A percentile compares a stretch with the other conserved stretches of the same genome.
These are phyloP conservation scores for Jacana jacana DNA, from an alignment of 2,113 vertebrate genomes.

Conservation along the genomic window DNA sequence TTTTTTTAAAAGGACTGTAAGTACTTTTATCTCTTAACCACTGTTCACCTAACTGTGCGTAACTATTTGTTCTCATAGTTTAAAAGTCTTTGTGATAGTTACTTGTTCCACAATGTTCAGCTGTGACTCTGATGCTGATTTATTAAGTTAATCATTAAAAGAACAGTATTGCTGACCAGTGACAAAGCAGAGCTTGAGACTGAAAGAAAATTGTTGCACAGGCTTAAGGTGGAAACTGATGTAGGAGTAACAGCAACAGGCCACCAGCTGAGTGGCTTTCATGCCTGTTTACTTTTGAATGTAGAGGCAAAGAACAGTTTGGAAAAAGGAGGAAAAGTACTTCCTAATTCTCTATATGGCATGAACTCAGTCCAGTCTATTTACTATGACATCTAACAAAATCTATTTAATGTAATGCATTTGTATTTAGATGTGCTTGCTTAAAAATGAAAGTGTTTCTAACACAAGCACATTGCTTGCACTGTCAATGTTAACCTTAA, in stretches of 20 bases:
- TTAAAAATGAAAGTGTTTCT: slow-evolving; percentile 38
- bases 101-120: not conserved
- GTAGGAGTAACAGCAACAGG: not conserved
- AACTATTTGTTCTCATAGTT: not conserved
- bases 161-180: not conserved
- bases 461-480: slow-evolving; percentile 36
- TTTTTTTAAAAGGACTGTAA: not conserved
- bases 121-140: not conserved
- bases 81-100: not conserved
- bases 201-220: not conserved
- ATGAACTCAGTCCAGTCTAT: not conserved
- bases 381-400: not conserved
- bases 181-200: not conserved
- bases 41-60: not conserved
- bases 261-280: not conserved
- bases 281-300: not conserved
- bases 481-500: not conserved
- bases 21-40: not conserved
- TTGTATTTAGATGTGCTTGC: slow-evolving; percentile 16
- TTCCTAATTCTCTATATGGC: not conserved
- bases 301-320: not conserved
- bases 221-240: not conserved
- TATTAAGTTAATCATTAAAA: slow-evolving; percentile 36
- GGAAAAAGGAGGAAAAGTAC: not conserved
- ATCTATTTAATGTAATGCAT: not conserved